Conservation (phyloP, 1,140 invertebrate genomes). For the Campodea augens region DNA sequence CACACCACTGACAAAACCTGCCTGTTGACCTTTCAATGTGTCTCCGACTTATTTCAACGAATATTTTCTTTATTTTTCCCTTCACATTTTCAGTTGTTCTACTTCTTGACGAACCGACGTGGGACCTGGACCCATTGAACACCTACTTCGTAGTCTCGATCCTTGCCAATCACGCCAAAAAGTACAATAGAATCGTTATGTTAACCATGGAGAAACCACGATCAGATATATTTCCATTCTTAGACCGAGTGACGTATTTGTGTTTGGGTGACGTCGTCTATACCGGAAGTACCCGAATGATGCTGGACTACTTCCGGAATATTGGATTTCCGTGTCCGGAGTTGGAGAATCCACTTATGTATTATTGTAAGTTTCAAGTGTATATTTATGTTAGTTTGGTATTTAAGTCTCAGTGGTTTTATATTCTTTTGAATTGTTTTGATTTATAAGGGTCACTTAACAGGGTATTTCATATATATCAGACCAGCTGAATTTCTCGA, state of each 20-base stretch:
- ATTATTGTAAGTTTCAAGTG: slow-evolving; percentile 54
- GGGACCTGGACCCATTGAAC: slow-evolving; percentile 73
- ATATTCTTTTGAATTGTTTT: too few relatives aligned
- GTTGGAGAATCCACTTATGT: slow-evolving; percentile 81
- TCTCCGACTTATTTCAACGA: too few relatives aligned
- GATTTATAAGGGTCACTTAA: too few relatives aligned
- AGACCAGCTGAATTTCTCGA: too few relatives aligned
- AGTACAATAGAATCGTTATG: slow-evolving; percentile 68
- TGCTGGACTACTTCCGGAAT: slow-evolving; percentile 75
- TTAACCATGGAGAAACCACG: slow-evolving; percentile 81
- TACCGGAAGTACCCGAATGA: slow-evolving; percentile 66
- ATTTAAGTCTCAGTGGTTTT: too few relatives aligned
- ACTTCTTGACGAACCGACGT: slow-evolving; percentile 74
- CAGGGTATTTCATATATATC: too few relatives aligned
- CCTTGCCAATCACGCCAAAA: slow-evolving; percentile 75
- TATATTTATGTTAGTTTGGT: not conserved
- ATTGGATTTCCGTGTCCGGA: slow-evolving; percentile 86
- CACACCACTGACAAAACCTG: too few relatives aligned
- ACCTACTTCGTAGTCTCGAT: slow-evolving; percentile 84
- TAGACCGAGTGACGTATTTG: slow-evolving; percentile 63
- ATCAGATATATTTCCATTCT: slow-evolving; percentile 79
- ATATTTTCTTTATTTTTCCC: too few relatives aligned
- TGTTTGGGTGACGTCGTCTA: slow-evolving; percentile 81
- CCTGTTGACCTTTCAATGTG: too few relatives aligned
- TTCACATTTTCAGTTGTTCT: slow-evolving; percentile 57